These are phyloP conservation scores for Proteles cristata DNA, from an alignment of 2,113 vertebrate genomes.

Conservation along the genomic window DNA sequence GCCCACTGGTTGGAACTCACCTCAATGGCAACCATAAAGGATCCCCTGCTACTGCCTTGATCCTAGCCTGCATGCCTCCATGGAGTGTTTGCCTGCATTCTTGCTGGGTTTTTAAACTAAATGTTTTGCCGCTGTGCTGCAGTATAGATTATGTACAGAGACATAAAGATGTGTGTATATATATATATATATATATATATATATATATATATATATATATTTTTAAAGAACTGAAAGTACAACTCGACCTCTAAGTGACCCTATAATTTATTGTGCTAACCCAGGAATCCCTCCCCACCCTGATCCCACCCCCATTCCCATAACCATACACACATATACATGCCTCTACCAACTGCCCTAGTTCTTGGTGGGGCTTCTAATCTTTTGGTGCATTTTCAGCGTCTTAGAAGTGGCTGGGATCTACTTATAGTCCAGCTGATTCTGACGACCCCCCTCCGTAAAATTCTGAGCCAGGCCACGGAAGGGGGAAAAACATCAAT, in stretches of 20 bases:
- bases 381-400: constrained; percentile 78
- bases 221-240: constrained; percentile 76
- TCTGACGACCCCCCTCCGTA: neutral
- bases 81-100: constrained; percentile 65
- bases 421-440: constrained; percentile 55
- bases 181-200: neutral
- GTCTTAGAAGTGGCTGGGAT: constrained; percentile 54
- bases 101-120: constrained; percentile 71
- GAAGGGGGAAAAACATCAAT: constrained; percentile 70
- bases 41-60: constrained; percentile 64
- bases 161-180: constrained; percentile 56
- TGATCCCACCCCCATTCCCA: neutral
- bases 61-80: constrained; percentile 65
- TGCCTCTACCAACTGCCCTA: constrained; percentile 67
- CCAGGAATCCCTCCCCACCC: constrained; percentile 49
- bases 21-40: constrained; percentile 59
- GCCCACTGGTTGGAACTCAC: constrained; percentile 59
- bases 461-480: constrained; percentile 72
- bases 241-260: constrained; percentile 77
- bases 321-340: constrained; percentile 30
- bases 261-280: constrained; percentile 76
- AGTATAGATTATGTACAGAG: constrained; percentile 75
- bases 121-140: constrained; percentile 73
- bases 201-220: neutral
- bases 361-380: constrained; percentile 74